Evolutionary conservation across 2,888 invertebrate genomes (phyloP).

Genomic region (Corbicula japonica): DNA sequence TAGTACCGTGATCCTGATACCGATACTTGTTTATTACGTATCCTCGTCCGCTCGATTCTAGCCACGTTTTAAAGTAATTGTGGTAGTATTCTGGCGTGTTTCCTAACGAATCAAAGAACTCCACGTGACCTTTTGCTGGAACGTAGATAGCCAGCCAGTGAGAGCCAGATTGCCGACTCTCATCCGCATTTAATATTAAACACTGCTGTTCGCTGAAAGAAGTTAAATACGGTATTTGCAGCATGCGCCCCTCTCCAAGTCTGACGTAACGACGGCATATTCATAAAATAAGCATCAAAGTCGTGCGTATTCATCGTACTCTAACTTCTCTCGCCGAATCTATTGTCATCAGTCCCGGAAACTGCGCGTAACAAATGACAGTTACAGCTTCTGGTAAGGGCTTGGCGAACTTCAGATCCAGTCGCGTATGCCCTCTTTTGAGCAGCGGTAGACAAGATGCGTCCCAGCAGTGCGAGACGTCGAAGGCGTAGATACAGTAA

Average conservation of each 20-base stretch:
- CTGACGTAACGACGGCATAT: not conserved
- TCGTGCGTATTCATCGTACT: conserved; percentile 31
- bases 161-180: conserved; percentile 2
- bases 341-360: conserved; percentile 26
- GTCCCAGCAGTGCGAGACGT: not conserved
- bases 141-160: conserved; percentile 25
- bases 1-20: no score
- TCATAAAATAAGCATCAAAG: not conserved
- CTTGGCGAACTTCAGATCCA: conserved; percentile 40
- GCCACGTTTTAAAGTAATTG: conserved; percentile 23
- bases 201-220: conserved; percentile 5
- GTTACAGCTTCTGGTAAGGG: conserved; percentile 31
- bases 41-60: no score
- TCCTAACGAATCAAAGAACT: conserved; percentile 33
- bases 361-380: conserved; percentile 37
- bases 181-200: conserved; percentile 35
- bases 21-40: no score
- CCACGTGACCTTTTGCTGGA: conserved; percentile 19
- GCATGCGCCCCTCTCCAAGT: conserved; percentile 25
- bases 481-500: not conserved
- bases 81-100: conserved; percentile 21
- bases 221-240: conserved; percentile 18
- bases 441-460: not conserved
- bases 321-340: conserved; percentile 17
- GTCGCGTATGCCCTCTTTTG: conserved; percentile 43